Percentiles rank a stretch among this genome's conserved stretches.
Conservation (phyloP, 2,797 vertebrate genomes). For the Myioborus miniatus region DNA sequence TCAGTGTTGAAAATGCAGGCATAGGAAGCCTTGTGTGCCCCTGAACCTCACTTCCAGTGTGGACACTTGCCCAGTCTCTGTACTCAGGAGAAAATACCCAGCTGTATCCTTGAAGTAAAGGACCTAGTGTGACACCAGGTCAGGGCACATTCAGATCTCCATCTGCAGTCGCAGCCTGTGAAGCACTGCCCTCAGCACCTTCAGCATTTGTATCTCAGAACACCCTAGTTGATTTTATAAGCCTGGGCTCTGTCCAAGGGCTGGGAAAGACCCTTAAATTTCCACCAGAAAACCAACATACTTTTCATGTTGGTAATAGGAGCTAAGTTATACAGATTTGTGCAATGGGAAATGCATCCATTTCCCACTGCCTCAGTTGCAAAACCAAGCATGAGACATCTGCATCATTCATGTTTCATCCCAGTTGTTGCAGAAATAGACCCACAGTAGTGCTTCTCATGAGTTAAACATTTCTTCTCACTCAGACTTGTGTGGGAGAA, state of each 20-base stretch:
- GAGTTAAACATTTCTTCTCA: not conserved
- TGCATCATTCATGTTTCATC: not conserved
- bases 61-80: not conserved
- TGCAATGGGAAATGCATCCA: not conserved
- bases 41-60: not conserved
- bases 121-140: not conserved
- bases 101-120: not conserved
- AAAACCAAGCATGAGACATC: not conserved
- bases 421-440: not conserved
- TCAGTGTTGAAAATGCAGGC: not conserved
- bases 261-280: not conserved
- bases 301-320: not conserved
- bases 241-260: not conserved
- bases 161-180: not conserved
- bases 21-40: not conserved
- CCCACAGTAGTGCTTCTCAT: not conserved
- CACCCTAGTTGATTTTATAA: not conserved
- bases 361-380: not conserved
- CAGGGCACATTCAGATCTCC: not conserved
- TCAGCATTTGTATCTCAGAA: not conserved
- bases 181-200: not conserved
- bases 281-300: rapidly evolving
- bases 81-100: not conserved
- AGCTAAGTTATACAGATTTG: not conserved
- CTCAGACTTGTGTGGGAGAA: not conserved